Conservation (phyloP, 1,140 invertebrate genomes). For the Drosophila littoralis region DNA sequence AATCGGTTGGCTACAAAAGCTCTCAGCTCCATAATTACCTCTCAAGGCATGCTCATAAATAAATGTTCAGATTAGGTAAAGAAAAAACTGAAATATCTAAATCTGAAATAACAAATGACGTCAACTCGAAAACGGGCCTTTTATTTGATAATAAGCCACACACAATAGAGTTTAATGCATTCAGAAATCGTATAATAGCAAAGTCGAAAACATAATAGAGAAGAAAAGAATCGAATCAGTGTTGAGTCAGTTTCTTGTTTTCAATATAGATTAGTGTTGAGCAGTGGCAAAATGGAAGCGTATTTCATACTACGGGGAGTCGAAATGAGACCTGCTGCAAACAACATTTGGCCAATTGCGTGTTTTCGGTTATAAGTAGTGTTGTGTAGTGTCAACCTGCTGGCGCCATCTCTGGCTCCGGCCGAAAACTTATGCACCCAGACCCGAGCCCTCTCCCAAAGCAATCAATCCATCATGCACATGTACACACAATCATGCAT, state of each 20-base stretch:
- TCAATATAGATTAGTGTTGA: neutral
- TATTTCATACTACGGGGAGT: too few species aligned
- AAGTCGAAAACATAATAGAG: neutral
- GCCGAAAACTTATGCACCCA: neutral
- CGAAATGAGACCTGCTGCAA: neutral
- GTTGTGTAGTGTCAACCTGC: neutral
- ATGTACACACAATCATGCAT: slow-evolving; percentile 5
- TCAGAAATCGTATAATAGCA: slow-evolving; percentile 10
- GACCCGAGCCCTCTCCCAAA: neutral
- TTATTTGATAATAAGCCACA: slow-evolving; percentile 40
- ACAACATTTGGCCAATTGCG: too few species aligned
- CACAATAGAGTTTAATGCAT: slow-evolving; percentile 36
- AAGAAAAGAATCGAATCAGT: neutral
- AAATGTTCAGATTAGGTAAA: slow-evolving; percentile 52
- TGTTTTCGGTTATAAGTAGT: neutral
- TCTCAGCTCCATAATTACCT: slow-evolving; percentile 42
- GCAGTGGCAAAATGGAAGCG: neutral
- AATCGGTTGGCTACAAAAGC: slow-evolving; percentile 35
- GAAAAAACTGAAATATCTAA: slow-evolving; percentile 29
- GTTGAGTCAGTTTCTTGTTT: slow-evolving; percentile 2
- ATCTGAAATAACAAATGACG: slow-evolving; percentile 59
- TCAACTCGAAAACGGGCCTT: slow-evolving; percentile 63
- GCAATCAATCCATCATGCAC: neutral
- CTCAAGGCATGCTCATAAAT: slow-evolving; percentile 51
- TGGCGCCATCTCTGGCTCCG: slow-evolving; percentile 11